Evolutionary conservation across 2,888 invertebrate genomes (phyloP).

Genomic region (Serrognathus titanus): DNA sequence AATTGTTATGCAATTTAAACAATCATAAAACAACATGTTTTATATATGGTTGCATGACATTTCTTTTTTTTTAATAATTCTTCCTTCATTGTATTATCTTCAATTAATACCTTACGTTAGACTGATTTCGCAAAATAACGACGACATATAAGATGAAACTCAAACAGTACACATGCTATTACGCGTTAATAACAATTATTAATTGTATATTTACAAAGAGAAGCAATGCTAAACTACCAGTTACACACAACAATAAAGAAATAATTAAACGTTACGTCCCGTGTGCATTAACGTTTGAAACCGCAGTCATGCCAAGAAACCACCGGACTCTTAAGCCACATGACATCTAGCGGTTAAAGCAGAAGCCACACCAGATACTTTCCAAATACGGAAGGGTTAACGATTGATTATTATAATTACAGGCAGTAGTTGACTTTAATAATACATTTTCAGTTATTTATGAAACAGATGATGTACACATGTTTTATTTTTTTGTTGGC

Average conservation of each 20-base stretch:
- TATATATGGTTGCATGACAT: no score
- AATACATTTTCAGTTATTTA: slow-evolving; percentile 26
- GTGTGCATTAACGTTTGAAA: slow-evolving; percentile 11
- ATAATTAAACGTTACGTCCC: slow-evolving; percentile 15
- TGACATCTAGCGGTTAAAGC: slow-evolving; percentile 25
- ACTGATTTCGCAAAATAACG: no score
- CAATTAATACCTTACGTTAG: no score
- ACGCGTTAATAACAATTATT: no score
- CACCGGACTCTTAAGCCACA: slow-evolving; percentile 16
- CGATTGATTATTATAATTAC: slow-evolving; percentile 32
- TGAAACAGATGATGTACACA: slow-evolving; percentile 28
- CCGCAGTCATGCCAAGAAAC: slow-evolving; percentile 12
- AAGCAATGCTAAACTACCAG: slow-evolving; percentile 8
- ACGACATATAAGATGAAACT: no score
- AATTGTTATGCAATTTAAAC: no score
- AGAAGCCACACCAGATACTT: background rate
- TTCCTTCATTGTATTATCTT: no score
- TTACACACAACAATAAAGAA: slow-evolving; percentile 13
- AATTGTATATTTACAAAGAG: background rate
- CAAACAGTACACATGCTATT: no score
- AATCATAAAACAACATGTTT: no score
- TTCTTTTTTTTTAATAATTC: no score
- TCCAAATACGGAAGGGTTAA: slow-evolving; percentile 10
- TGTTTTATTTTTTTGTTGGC: background rate
- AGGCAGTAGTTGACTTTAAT: slow-evolving; percentile 24